Conservation (phyloP, 2,113 vertebrate species). For the Xiphophorus maculatus region DNA sequence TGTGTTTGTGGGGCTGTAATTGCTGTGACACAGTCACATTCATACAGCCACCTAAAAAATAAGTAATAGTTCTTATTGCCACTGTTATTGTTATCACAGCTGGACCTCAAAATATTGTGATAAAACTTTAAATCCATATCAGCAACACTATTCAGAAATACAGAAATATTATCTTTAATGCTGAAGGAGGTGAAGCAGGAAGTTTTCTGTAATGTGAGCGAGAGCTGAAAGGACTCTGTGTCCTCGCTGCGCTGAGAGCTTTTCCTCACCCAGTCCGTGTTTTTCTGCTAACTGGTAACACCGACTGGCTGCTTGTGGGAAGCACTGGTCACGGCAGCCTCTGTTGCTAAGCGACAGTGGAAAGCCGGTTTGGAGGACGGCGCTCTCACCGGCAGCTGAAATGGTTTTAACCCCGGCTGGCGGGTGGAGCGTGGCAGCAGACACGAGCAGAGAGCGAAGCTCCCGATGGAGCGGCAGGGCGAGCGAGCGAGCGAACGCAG, state of each 20-base stretch:
- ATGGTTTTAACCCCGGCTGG: constrained; percentile 31
- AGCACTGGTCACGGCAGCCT: constrained; percentile 8
- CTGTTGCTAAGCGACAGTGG: constrained; percentile 62
- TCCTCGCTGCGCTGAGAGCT: background rate
- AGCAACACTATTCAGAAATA: too few species aligned
- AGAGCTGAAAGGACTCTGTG: too few species aligned
- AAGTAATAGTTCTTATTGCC: too few species aligned
- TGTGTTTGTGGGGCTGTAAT: too few species aligned
- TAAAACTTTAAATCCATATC: too few species aligned
- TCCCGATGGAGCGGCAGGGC: constrained; percentile 23
- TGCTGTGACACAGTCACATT: too few species aligned
- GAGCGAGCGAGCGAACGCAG: constrained; percentile 32
- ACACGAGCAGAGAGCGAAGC: background rate
- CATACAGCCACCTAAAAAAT: too few species aligned
- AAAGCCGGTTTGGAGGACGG: constrained; percentile 50
- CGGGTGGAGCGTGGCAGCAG: constrained; percentile 17
- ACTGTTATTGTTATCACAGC: too few species aligned
- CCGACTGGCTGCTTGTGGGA: constrained; percentile 14
- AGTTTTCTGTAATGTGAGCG: too few species aligned
- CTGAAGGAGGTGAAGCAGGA: too few species aligned
- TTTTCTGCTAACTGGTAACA: background rate
- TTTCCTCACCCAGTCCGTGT: background rate
- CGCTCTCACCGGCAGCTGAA: constrained; percentile 29
- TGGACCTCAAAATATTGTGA: too few species aligned
- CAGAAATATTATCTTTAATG: too few species aligned